Conservation (phyloP, 2,797 vertebrate genomes). For the Megaceryle alcyon region DNA sequence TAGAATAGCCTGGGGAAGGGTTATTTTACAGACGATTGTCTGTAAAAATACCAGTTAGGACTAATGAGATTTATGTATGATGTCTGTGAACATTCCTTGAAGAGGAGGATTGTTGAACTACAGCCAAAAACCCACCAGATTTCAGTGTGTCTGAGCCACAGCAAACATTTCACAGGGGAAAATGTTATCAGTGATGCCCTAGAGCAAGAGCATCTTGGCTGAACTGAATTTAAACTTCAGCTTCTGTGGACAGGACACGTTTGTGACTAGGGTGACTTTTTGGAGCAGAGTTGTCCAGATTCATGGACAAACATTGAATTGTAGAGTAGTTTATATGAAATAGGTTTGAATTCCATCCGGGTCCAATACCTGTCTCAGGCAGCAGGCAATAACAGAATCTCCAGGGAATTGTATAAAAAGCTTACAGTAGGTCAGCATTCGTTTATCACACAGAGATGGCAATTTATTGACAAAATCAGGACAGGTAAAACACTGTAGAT, state of each 20-base stretch:
- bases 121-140: neutral
- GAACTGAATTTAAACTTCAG: neutral
- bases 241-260: neutral
- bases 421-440: neutral
- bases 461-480: neutral
- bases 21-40: conserved; percentile 44
- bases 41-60: conserved; percentile 32
- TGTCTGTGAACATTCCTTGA: conserved; percentile 33
- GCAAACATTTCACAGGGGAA: neutral
- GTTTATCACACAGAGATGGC: neutral
- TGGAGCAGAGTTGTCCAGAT: neutral
- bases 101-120: conserved; percentile 3
- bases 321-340: neutral
- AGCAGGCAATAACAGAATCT: neutral
- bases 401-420: neutral
- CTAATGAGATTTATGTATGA: conserved; percentile 36
- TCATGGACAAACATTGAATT: neutral
- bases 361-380: neutral
- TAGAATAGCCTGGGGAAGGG: conserved; percentile 33
- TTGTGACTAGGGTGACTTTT: neutral
- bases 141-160: neutral
- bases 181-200: neutral
- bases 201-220: neutral
- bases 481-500: neutral
- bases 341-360: neutral